Conservation (phyloP, 2,797 vertebrate species). For the Aselliscus stoliczkanus region DNA sequence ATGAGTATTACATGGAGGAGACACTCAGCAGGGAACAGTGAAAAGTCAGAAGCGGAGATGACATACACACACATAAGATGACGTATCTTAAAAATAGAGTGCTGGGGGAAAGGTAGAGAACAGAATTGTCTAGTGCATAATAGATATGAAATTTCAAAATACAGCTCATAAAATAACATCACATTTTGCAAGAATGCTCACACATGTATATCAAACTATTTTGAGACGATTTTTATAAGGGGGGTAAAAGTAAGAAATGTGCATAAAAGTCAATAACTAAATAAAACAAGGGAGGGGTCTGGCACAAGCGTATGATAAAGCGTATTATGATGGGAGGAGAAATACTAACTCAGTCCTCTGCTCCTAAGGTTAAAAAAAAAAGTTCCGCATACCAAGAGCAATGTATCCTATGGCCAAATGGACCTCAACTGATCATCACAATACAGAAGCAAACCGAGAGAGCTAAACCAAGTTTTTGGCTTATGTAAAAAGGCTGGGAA, state of each 20-base stretch:
- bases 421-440: neutral
- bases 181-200: neutral
- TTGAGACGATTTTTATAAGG: neutral
- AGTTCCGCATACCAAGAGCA: neutral
- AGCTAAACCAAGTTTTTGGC: neutral
- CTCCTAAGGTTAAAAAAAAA: neutral
- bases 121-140: neutral
- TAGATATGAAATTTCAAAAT: neutral
- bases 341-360: neutral
- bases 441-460: neutral
- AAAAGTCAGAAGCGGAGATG: neutral
- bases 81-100: neutral
- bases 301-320: neutral
- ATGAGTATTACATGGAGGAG: neutral
- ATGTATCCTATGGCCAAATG: neutral
- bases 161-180: neutral
- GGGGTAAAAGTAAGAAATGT: neutral
- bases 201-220: neutral
- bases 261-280: neutral
- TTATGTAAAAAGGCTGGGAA: neutral
- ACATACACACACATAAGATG: neutral
- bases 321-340: neutral
- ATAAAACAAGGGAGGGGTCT: neutral
- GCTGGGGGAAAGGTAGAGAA: neutral
- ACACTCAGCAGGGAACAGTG: neutral